These are phyloP conservation scores for Apamea crenata DNA, from an alignment of 2,888 invertebrate genomes.

Conservation along the genomic window DNA sequence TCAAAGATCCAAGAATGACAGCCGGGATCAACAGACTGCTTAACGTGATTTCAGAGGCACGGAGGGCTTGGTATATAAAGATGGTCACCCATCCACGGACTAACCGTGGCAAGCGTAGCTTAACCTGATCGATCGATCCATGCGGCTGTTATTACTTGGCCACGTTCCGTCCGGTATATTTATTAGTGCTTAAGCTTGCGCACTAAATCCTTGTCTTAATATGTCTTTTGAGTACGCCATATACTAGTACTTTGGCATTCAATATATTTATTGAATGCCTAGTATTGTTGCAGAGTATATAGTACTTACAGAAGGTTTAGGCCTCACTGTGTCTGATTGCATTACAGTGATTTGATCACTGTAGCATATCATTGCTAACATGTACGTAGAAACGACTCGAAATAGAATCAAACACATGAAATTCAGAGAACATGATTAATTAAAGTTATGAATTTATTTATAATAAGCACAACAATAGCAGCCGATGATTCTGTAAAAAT, in stretches of 20 bases:
- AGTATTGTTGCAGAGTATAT: not conserved
- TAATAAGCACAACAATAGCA: too few relatives aligned
- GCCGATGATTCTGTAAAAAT: too few relatives aligned
- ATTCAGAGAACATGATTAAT: not conserved
- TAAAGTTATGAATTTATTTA: not conserved
- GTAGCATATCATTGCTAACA: not conserved
- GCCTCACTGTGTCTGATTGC: not conserved
- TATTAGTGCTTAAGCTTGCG: conserved; percentile 38
- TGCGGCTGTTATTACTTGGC: too few relatives aligned
- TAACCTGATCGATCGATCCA: too few relatives aligned
- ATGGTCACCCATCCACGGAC: too few relatives aligned
- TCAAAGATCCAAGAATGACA: too few relatives aligned
- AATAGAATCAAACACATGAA: not conserved
- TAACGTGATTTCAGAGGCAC: too few relatives aligned
- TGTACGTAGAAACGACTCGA: not conserved
- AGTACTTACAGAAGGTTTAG: conserved; percentile 6
- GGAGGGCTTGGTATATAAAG: too few relatives aligned
- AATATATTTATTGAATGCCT: conserved; percentile 40
- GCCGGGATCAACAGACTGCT: too few relatives aligned
- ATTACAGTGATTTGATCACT: too few relatives aligned
- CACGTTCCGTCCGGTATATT: not conserved
- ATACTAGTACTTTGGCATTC: conserved; percentile 35
- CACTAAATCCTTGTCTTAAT: conserved; percentile 59
- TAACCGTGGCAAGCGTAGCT: too few relatives aligned
- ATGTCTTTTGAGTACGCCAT: conserved; percentile 52